These are phyloP conservation scores for Nylanderia fulva DNA, from an alignment of 1,140 invertebrate species.

Conservation along the genomic window DNA sequence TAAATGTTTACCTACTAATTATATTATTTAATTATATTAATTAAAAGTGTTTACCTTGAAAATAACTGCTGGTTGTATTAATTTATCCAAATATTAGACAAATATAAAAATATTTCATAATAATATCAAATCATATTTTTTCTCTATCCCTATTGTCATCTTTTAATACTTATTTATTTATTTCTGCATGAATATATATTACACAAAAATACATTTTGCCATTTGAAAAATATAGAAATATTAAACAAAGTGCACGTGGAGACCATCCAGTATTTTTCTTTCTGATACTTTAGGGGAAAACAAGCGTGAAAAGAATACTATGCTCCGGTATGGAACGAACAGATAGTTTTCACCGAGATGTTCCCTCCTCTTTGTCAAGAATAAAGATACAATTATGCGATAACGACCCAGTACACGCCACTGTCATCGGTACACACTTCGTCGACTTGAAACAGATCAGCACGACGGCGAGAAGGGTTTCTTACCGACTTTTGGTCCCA, in stretches of 20 bases:
- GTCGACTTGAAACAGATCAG: constrained; percentile 93
- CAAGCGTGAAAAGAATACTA: constrained; percentile 92
- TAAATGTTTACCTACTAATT: neutral
- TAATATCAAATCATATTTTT: neutral
- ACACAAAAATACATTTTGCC: neutral
- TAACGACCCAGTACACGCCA: constrained; percentile 92
- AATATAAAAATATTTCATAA: too few species aligned
- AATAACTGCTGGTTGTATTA: neutral
- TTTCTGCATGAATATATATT: neutral
- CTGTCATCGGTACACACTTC: constrained; percentile 94
- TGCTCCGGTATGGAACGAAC: constrained; percentile 94
- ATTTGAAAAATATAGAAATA: neutral
- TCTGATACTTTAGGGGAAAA: constrained; percentile 88
- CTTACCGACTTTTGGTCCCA: constrained; percentile 94
- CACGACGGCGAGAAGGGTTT: constrained; percentile 94
- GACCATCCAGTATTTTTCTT: neutral
- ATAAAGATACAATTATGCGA: constrained; percentile 93
- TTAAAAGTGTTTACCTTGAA: neutral
- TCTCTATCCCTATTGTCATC: neutral
- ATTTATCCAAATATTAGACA: neutral
- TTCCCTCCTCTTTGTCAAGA: constrained; percentile 94
- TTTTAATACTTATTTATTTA: neutral
- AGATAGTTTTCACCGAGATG: constrained; percentile 95
- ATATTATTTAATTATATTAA: neutral
- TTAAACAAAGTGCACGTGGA: neutral